These are phyloP conservation scores for Drosophila meridiana DNA, from an alignment of 2,888 invertebrate genomes.

Conservation along the genomic window DNA sequence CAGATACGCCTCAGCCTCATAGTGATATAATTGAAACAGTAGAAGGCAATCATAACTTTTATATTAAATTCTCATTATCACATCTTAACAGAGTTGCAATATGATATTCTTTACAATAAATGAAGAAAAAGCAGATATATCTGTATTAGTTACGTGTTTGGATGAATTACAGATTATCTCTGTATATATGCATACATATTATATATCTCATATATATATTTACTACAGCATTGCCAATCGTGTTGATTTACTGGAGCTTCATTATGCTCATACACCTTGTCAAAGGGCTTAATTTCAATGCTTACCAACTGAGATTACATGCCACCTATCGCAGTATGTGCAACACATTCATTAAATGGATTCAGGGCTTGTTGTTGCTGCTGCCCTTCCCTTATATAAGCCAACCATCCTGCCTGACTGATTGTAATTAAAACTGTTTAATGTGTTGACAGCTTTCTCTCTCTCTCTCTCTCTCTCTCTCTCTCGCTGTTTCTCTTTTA, in stretches of 20 bases:
- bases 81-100: no score
- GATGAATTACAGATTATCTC: background rate
- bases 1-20: no score
- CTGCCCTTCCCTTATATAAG: background rate
- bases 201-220: background rate
- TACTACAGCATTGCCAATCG: no score
- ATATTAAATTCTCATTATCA: no score
- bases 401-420: slow-evolving; percentile 10
- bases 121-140: no score
- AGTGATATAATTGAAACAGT: no score
- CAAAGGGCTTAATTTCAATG: background rate
- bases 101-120: no score
- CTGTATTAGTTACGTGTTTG: no score
- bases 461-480: background rate
- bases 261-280: background rate
- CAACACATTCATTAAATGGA: slow-evolving; percentile 12
- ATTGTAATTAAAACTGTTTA: slow-evolving; percentile 69
- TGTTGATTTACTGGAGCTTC: slow-evolving; percentile 1
- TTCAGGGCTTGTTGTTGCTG: background rate
- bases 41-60: no score
- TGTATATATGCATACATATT: background rate
- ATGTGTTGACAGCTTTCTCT: slow-evolving; percentile 43
- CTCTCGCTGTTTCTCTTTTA: background rate
- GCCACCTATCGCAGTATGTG: slow-evolving; percentile 14
- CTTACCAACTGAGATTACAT: slow-evolving; percentile 12